Evolutionary conservation across 2,888 invertebrate species (phyloP).

Genomic region (Herminia tarsipennalis): DNA sequence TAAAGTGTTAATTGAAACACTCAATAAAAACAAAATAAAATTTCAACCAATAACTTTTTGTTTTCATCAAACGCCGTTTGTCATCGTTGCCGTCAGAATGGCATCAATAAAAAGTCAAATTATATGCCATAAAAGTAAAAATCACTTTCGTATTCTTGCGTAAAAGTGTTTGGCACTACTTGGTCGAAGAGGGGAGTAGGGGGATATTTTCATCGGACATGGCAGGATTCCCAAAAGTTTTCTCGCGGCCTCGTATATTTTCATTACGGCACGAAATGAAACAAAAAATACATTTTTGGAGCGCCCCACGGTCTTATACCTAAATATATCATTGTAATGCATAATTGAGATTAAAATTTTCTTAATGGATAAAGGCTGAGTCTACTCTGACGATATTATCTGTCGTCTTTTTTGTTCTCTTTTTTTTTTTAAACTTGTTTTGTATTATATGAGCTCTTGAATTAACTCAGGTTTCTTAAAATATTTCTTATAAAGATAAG

Average conservation of each 20-base stretch:
- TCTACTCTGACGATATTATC: conserved; percentile 8
- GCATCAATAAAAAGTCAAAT: conserved; percentile 32
- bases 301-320: conserved; percentile 40
- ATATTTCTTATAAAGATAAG: too few species aligned
- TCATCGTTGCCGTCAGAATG: conserved; percentile 27
- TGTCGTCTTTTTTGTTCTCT: background rate
- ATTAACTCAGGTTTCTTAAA: too few species aligned
- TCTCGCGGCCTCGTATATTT: conserved; percentile 58
- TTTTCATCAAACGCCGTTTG: conserved; percentile 18
- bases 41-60: conserved; percentile 1
- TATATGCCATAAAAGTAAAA: conserved; percentile 30
- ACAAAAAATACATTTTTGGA: conserved; percentile 45
- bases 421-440: background rate
- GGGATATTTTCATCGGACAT: conserved; percentile 40
- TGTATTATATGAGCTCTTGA: background rate
- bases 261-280: conserved; percentile 58
- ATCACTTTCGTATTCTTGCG: conserved; percentile 24
- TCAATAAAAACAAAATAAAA: conserved; percentile 4
- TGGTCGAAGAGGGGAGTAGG: conserved; percentile 33
- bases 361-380: conserved; percentile 27
- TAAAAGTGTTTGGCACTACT: conserved; percentile 44
- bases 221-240: conserved; percentile 58
- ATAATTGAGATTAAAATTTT: conserved; percentile 59
- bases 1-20: conserved; percentile 2
- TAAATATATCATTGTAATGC: conserved; percentile 60